These are phyloP conservation scores for Pampus argenteus DNA, from an alignment of 2,797 vertebrate genomes.

Conservation along the genomic window DNA sequence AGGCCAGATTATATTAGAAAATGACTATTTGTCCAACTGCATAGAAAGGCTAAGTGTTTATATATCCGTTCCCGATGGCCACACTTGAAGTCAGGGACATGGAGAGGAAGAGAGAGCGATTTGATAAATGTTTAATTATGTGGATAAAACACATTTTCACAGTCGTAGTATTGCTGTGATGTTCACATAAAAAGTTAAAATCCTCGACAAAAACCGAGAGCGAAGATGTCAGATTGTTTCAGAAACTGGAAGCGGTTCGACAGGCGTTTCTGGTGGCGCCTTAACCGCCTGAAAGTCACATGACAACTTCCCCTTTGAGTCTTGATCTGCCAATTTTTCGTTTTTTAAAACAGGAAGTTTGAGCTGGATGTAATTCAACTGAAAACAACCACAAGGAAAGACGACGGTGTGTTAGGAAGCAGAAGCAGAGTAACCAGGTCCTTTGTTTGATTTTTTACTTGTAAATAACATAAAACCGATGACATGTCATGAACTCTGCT, in stretches of 20 bases:
- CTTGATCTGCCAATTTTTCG: background rate
- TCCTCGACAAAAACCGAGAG: background rate
- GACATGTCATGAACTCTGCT: slow-evolving; percentile 31
- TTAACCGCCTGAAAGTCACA: background rate
- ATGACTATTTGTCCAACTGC: background rate
- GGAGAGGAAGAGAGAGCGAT: background rate
- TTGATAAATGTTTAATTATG: background rate
- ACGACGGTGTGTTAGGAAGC: background rate
- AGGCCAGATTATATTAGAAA: background rate
- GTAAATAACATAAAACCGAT: slow-evolving; percentile 12
- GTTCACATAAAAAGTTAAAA: too few species aligned
- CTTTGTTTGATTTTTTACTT: slow-evolving; percentile 1
- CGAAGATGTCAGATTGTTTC: background rate
- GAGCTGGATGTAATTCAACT: background rate
- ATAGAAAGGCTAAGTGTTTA: too few species aligned
- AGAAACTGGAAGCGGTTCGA: too few species aligned
- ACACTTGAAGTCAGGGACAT: background rate
- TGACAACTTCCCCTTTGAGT: background rate
- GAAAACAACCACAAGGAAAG: background rate
- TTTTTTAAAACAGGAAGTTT: background rate
- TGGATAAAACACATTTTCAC: background rate
- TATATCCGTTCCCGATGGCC: too few species aligned
- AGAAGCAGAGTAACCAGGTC: too few species aligned
- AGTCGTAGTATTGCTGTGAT: too few species aligned
- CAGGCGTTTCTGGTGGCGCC: too few species aligned